Conservation (phyloP, 2,113 vertebrate genomes). For the Leiothrix lutea region DNA sequence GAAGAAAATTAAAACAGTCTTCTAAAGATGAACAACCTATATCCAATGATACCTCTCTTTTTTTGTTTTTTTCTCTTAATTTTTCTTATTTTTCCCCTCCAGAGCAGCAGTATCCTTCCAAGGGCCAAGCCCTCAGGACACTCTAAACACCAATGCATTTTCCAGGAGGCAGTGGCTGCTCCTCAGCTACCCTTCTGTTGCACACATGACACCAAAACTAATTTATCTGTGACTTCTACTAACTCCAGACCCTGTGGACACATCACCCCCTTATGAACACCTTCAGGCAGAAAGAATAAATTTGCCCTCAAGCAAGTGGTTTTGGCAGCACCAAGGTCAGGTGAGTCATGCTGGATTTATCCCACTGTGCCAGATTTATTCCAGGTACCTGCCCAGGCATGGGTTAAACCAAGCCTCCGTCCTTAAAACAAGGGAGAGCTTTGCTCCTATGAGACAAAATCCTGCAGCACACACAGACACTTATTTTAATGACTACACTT, state of each 20-base stretch:
- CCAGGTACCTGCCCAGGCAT: background rate
- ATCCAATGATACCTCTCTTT: background rate
- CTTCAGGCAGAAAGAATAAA: background rate
- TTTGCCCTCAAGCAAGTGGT: rapidly evolving
- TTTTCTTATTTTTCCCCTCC: background rate
- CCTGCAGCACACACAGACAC: background rate
- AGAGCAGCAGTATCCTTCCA: background rate
- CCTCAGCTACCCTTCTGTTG: background rate
- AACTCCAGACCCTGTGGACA: background rate
- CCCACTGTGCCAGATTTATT: rapidly evolving
- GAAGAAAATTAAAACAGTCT: background rate
- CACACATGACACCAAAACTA: background rate
- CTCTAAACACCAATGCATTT: background rate
- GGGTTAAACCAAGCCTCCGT: background rate
- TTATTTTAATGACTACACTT: conserved; percentile 55
- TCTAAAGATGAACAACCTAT: background rate
- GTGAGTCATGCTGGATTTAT: rapidly evolving
- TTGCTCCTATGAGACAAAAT: background rate
- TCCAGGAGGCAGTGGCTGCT: background rate
- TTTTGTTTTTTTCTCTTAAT: background rate
- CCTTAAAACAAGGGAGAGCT: background rate
- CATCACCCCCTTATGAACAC: background rate
- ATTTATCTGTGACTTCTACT: background rate
- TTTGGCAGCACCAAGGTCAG: rapidly evolving
- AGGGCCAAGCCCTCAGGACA: background rate